Evolutionary conservation across 2,888 invertebrate genomes (phyloP), one percentile per base, ranked within the genome.

Genomic region (Harpalus rubripes): DNA sequence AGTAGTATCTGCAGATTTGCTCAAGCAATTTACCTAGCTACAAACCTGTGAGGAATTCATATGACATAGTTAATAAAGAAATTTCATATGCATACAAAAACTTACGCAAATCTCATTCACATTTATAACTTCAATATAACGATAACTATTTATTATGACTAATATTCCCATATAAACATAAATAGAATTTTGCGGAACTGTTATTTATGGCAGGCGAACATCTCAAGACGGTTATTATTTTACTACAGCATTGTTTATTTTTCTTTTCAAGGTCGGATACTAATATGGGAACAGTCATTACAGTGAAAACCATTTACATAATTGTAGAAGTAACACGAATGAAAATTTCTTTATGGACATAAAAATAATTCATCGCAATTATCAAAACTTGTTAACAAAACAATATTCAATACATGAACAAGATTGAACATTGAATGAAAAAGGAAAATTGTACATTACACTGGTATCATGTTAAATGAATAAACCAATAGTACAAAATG

Each of bases 301-400:
- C 39, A 68, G 39, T 68, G 68, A 39, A 68, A 68, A 68, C 32
- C 18, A 39, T 68, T 68, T 39, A 68, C 68, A 68, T 68, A 16
- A 63, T 22, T 63, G 22, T 22, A 63, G 4, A 18, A 16, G 0
- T 32, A 32, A 32, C 32, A 32, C 32, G 32, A 32, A 32, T 5
- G 63, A 26, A 63, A 18, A 63, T 16, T 63, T 18, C 39, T 15
- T 15, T 32, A 32, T 32, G 6, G 32, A 5, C 32, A 32, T 32
- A 32, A 32, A 32, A 32, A 32, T 32, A 32, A 32, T 32, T 32
- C 5, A 32, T 32, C 5, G 32, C 32, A 32, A 6, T 32, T 32
- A 32, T 6, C 32, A 32, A 32, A 32, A 5, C 32, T 32, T 32
- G 32, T 32, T 4, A 32, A 32, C 32, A 32, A 32, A 32, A 5